Conservation (phyloP, 2,797 vertebrate genomes). For the Eidolon dupreanum region DNA sequence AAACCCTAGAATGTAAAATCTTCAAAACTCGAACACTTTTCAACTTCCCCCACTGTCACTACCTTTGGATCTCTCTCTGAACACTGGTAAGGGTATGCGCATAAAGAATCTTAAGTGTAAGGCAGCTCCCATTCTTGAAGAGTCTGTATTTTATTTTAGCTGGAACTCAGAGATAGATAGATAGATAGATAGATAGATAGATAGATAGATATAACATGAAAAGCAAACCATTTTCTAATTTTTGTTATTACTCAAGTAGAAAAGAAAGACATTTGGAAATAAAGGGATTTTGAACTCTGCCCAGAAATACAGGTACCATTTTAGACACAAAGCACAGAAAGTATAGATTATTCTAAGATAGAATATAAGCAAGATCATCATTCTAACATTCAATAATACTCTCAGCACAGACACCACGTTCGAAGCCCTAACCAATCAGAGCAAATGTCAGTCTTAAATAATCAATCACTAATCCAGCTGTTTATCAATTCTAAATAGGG, state of each 20-base stretch:
- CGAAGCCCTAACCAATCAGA: neutral
- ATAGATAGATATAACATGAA: neutral
- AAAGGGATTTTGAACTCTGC: neutral
- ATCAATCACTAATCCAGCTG: neutral
- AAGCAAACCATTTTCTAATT: neutral
- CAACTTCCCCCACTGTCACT: neutral
- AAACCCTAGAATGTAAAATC: neutral
- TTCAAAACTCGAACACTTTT: neutral
- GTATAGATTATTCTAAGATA: neutral
- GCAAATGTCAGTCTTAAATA: neutral
- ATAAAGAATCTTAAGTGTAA: neutral
- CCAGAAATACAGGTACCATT: neutral
- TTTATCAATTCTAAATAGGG: neutral
- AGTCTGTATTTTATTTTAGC: neutral
- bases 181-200: too few relatives aligned
- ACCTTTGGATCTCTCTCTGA: neutral
- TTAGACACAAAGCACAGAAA: neutral
- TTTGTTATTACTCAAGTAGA: neutral
- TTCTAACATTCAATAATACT: neutral
- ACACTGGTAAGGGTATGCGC: neutral
- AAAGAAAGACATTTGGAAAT: neutral
- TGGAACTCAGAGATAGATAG: neutral
- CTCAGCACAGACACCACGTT: neutral
- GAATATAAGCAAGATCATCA: neutral
- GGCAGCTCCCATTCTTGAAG: neutral